Evolutionary conservation across 2,797 vertebrate genomes (phyloP).

Genomic region (Parambassis ranga): DNA sequence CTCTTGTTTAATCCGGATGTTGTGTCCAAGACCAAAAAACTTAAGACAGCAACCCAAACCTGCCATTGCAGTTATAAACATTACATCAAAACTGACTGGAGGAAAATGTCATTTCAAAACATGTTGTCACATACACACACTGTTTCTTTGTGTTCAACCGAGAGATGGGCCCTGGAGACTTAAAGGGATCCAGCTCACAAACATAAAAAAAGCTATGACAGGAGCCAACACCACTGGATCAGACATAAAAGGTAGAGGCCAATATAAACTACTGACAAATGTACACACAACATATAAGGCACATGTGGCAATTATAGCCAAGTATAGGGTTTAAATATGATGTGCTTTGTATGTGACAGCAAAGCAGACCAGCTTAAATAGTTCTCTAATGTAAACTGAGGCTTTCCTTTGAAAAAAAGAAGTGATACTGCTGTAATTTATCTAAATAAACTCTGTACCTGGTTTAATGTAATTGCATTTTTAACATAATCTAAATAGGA

Average conservation of each 20-base stretch:
- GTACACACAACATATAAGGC: neutral
- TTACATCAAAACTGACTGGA: constrained; percentile 6
- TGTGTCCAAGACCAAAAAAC: constrained; percentile 13
- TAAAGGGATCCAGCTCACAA: neutral
- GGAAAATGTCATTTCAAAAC: neutral
- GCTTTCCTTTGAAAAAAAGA: no score
- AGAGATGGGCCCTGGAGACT: neutral
- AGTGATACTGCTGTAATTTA: neutral
- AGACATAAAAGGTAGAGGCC: neutral
- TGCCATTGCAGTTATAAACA: constrained; percentile 5
- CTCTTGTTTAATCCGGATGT: constrained; percentile 17
- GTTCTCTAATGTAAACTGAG: no score
- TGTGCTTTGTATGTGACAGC: neutral
- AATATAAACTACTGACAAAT: constrained; percentile 1
- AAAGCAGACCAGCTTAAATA: no score
- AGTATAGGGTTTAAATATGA: neutral
- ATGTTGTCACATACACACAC: constrained; percentile 9
- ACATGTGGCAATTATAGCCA: neutral
- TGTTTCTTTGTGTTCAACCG: constrained; percentile 1
- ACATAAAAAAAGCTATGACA: no score
- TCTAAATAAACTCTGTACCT: neutral
- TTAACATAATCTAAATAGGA: neutral
- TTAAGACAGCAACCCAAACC: constrained; percentile 8
- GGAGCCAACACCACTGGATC: neutral
- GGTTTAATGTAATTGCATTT: neutral